Evolutionary conservation across 1,140 invertebrate genomes (phyloP).

Genomic region (Limonius californicus): DNA sequence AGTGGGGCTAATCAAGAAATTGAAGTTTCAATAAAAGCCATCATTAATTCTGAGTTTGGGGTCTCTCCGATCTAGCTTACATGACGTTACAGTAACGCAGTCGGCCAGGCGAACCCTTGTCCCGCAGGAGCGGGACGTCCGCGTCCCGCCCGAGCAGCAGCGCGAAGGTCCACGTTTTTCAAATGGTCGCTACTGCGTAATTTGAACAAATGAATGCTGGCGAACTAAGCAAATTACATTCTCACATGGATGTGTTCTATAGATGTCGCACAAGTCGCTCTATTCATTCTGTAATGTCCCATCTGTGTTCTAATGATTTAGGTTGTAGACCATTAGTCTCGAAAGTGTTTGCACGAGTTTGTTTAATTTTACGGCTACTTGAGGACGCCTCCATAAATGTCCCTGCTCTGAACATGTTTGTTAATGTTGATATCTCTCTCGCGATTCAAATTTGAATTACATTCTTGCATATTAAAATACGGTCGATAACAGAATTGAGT

Average conservation of each 20-base stretch:
- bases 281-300: slow-evolving; percentile 10
- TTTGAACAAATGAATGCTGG: slow-evolving; percentile 49
- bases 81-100: slow-evolving; percentile 35
- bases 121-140: background rate
- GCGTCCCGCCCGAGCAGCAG: background rate
- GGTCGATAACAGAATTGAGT: too few species aligned
- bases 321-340: slow-evolving; percentile 6
- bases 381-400: background rate
- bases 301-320: slow-evolving; percentile 12
- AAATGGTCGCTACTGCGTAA: slow-evolving; percentile 43
- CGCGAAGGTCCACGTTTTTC: slow-evolving; percentile 25
- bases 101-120: slow-evolving; percentile 23
- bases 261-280: slow-evolving; percentile 28
- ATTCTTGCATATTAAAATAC: too few species aligned
- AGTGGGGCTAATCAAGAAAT: slow-evolving; percentile 50
- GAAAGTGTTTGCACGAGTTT: background rate
- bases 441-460: too few species aligned
- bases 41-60: slow-evolving; percentile 52
- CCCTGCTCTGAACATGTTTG: too few species aligned
- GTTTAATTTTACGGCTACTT: background rate
- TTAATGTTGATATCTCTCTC: too few species aligned
- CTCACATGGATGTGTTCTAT: slow-evolving; percentile 35
- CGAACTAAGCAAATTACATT: slow-evolving; percentile 50
- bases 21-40: slow-evolving; percentile 53
- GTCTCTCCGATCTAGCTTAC: slow-evolving; percentile 34